These are phyloP conservation scores for Cyclina sinensis DNA, from an alignment of 1,140 invertebrate species.

Conservation along the genomic window DNA sequence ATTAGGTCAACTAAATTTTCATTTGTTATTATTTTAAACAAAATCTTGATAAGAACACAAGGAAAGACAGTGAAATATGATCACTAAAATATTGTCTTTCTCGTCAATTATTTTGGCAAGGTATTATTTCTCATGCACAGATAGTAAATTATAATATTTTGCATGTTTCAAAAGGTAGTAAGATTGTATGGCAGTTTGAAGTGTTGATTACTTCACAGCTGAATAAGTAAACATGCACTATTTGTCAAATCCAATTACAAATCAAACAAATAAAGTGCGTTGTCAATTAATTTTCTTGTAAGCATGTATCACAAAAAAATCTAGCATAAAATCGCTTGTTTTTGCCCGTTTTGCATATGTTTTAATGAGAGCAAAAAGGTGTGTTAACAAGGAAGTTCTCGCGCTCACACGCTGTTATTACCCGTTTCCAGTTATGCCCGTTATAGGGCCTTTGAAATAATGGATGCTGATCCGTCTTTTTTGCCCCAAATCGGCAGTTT, in stretches of 20 bases:
- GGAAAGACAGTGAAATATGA: constrained; percentile 8
- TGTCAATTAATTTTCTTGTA: neutral
- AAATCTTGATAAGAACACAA: neutral
- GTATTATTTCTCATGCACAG: neutral
- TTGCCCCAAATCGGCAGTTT: too few species aligned
- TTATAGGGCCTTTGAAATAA: too few species aligned
- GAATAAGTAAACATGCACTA: constrained; percentile 10
- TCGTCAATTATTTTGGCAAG: neutral
- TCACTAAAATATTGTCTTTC: constrained; percentile 15
- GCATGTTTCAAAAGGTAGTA: neutral
- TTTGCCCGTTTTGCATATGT: too few species aligned
- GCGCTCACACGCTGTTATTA: too few species aligned
- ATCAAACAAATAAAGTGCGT: neutral
- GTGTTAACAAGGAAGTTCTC: too few species aligned
- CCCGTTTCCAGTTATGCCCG: too few species aligned
- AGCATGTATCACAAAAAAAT: too few species aligned
- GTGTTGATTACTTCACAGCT: neutral
- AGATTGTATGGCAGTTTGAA: neutral
- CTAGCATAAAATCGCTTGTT: too few species aligned
- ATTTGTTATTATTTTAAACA: neutral
- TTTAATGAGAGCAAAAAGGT: too few species aligned
- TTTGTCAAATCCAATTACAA: constrained; percentile 9
- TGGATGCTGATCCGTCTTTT: too few species aligned
- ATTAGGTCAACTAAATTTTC: too few species aligned
- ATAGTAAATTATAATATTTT: constrained; percentile 15